Percentiles rank a stretch among this genome's conserved stretches.
Evolutionary conservation across 2,797 vertebrate species (phyloP).

Genomic region (Hoplostethus atlanticus): DNA sequence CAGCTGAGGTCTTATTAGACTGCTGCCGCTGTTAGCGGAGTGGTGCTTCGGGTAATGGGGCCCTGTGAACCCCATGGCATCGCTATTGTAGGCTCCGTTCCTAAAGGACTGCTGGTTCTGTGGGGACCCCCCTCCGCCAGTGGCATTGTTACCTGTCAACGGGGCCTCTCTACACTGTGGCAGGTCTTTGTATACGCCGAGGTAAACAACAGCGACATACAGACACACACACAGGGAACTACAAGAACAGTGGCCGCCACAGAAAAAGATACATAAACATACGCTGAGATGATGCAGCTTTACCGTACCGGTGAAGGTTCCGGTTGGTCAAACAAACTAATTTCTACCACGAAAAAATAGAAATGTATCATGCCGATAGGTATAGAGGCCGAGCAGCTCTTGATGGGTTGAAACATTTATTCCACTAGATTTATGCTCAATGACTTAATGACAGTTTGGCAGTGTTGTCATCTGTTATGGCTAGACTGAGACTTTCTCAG

Average conservation of each 20-base stretch:
- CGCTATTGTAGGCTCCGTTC: conserved; percentile 64
- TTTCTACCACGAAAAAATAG: conserved; percentile 60
- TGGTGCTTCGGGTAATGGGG: conserved; percentile 52
- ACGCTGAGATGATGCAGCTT: conserved; percentile 52
- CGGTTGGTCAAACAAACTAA: conserved; percentile 46
- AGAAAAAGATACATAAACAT: conserved; percentile 45
- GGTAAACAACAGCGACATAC: conserved; percentile 74
- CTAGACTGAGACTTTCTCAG: conserved; percentile 67
- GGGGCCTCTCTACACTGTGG: conserved; percentile 62
- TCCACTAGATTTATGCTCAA: conserved; percentile 64
- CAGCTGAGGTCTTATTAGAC: conserved; percentile 49
- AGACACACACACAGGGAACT: conserved; percentile 52
- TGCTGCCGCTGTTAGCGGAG: conserved; percentile 39
- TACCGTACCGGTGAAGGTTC: conserved; percentile 45
- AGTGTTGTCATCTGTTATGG: conserved; percentile 68
- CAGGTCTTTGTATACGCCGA: conserved; percentile 75
- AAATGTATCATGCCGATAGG: conserved; percentile 65
- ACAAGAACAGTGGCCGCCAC: conserved; percentile 59
- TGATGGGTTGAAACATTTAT: conserved; percentile 59
- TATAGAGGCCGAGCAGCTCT: conserved; percentile 39
- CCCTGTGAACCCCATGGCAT: conserved; percentile 55
- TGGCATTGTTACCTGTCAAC: conserved; percentile 81
- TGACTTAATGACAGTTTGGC: conserved; percentile 66
- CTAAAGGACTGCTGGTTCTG: conserved; percentile 71
- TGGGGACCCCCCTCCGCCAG: conserved; percentile 67